Percentiles rank a stretch among this genome's conserved stretches.
Evolutionary conservation across 1,140 invertebrate species (phyloP).

Genomic region (Cotesia glomerata): DNA sequence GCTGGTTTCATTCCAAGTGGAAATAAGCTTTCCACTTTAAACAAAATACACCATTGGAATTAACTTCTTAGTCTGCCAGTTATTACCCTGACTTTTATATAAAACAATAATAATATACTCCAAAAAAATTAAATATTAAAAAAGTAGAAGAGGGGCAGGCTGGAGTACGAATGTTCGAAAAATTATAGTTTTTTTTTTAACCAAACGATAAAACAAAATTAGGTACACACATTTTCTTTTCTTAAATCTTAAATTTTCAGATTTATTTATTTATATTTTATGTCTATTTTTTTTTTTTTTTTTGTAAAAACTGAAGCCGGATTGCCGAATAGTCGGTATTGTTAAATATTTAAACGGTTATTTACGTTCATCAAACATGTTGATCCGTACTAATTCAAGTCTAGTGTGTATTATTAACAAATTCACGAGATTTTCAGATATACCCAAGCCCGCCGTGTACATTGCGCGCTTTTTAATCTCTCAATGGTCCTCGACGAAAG

Average conservation of each 20-base stretch:
- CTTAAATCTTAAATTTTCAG: too few relatives aligned
- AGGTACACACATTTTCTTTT: too few relatives aligned
- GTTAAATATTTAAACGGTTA: not conserved
- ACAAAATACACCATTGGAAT: slow-evolving; percentile 53
- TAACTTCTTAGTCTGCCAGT: slow-evolving; percentile 22
- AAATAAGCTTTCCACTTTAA: slow-evolving; percentile 42
- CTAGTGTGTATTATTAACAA: slow-evolving; percentile 5
- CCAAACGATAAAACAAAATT: too few relatives aligned
- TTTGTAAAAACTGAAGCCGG: too few relatives aligned
- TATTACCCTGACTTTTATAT: not conserved
- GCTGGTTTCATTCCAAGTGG: slow-evolving; percentile 9
- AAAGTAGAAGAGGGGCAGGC: too few relatives aligned
- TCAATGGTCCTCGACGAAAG: slow-evolving; percentile 10
- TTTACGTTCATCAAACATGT: not conserved
- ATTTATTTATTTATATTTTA: too few relatives aligned
- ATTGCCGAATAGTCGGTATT: too few relatives aligned
- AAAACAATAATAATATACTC: not conserved
- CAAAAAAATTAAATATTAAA: too few relatives aligned
- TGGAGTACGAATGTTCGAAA: too few relatives aligned
- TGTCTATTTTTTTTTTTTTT: too few relatives aligned
- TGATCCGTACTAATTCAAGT: slow-evolving; percentile 12
- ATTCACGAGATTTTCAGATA: not conserved
- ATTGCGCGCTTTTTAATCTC: slow-evolving; percentile 17
- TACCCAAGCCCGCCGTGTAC: not conserved
- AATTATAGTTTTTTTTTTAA: too few relatives aligned